Conservation (phyloP, 2,113 vertebrate genomes). For the Oreocharis arfaki region DNA sequence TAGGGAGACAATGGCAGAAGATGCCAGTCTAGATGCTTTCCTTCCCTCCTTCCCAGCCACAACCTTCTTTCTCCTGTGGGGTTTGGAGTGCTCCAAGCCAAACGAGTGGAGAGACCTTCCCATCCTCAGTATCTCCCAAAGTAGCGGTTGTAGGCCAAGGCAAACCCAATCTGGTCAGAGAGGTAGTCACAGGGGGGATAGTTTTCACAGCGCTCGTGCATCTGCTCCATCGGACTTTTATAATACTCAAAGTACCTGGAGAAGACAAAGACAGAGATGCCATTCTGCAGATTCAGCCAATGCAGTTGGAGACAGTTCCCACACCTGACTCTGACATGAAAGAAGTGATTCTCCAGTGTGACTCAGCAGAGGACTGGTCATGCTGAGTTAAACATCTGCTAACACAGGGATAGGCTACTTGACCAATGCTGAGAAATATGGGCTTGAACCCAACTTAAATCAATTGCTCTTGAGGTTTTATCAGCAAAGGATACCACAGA, state of each 20-base stretch:
- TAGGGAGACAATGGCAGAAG: background rate
- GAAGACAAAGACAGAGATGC: background rate
- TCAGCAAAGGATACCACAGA: background rate
- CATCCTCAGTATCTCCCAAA: slow-evolving; percentile 73
- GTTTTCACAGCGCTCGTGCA: slow-evolving; percentile 76
- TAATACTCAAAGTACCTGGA: slow-evolving; percentile 37
- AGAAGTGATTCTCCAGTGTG: background rate
- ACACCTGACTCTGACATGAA: background rate
- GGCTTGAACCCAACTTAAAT: background rate
- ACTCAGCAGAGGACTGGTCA: background rate
- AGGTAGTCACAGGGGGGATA: slow-evolving; percentile 75
- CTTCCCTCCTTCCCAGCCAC: background rate
- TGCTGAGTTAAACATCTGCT: background rate
- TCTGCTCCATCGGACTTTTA: slow-evolving; percentile 55
- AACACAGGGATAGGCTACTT: background rate
- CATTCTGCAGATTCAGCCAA: background rate
- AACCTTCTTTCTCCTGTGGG: background rate
- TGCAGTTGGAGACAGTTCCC: background rate
- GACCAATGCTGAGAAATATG: background rate
- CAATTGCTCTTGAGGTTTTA: background rate
- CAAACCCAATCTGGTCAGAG: slow-evolving; percentile 74
- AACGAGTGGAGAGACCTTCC: background rate
- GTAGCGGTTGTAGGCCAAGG: slow-evolving; percentile 74
- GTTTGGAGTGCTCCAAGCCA: background rate
- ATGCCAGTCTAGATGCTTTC: background rate